Percentiles rank a stretch among this genome's conserved stretches.
Conservation (phyloP, 2,797 vertebrate species). For the Thamnophis elegans region DNA sequence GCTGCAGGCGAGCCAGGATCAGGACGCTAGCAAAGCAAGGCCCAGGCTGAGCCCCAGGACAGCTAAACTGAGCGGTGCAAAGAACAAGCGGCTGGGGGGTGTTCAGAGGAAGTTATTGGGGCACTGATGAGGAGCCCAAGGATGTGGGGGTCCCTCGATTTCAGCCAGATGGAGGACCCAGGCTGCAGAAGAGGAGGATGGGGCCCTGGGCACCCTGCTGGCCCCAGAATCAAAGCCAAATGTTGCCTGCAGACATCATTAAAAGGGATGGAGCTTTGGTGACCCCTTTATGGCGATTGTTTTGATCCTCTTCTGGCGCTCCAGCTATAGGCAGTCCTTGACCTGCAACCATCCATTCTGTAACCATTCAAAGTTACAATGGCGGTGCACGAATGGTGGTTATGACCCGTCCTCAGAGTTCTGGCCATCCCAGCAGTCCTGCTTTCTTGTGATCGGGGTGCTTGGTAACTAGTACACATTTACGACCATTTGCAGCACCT, state of each 20-base stretch:
- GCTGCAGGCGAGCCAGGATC: background rate
- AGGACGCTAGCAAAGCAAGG: background rate
- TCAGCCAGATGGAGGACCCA: background rate
- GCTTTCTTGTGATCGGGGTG: background rate
- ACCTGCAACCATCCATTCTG: background rate
- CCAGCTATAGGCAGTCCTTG: background rate
- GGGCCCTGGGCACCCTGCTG: rapidly evolving
- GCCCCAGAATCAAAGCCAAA: background rate
- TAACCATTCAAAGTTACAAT: background rate
- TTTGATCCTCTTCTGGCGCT: background rate
- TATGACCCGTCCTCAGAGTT: background rate
- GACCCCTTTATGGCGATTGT: background rate
- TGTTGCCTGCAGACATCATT: background rate
- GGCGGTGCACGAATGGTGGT: background rate
- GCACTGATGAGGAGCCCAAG: background rate
- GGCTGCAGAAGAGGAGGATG: background rate
- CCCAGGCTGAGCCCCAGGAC: background rate
- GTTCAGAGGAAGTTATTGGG: background rate
- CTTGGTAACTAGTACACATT: background rate
- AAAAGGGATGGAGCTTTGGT: background rate
- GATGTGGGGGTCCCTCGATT: background rate
- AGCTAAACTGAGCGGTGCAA: background rate
- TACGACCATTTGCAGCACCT: background rate
- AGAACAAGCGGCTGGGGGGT: too few relatives aligned
- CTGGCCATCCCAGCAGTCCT: background rate